Conservation (phyloP, 2,888 invertebrate genomes). For the Osedax fenrisi region DNA sequence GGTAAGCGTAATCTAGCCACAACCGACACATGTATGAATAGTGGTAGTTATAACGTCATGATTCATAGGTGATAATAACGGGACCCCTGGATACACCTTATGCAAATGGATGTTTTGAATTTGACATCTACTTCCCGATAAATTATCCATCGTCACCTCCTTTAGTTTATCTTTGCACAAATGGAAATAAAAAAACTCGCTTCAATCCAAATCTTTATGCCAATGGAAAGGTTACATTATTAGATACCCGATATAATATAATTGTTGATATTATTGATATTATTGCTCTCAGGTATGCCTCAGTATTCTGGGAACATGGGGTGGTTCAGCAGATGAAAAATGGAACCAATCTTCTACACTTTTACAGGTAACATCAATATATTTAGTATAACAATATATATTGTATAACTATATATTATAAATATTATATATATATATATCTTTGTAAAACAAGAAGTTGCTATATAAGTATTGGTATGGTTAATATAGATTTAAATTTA, state of each 20-base stretch:
- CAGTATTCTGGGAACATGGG: slow-evolving; percentile 89
- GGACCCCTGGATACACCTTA: slow-evolving; percentile 62
- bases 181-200: slow-evolving; percentile 50
- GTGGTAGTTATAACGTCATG: no score
- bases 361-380: no score
- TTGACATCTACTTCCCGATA: slow-evolving; percentile 52
- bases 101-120: slow-evolving; percentile 51
- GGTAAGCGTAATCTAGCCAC: no score
- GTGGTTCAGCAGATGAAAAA: slow-evolving; percentile 86
- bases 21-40: no score
- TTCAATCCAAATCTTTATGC: slow-evolving; percentile 52
- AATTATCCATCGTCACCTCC: slow-evolving; percentile 52
- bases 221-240: slow-evolving; percentile 67
- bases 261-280: not conserved
- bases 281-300: slow-evolving; percentile 57
- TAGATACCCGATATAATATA: no score
- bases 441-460: no score
- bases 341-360: no score
- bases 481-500: no score
- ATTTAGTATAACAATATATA: no score
- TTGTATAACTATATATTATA: no score
- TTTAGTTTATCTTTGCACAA: slow-evolving; percentile 50
- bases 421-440: no score
- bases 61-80: slow-evolving; percentile 70
- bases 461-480: no score